phyloP scores from a whole-genome alignment of 2,113 vertebrate genomes.

The Oncorhynchus gorbuscha region DNA sequence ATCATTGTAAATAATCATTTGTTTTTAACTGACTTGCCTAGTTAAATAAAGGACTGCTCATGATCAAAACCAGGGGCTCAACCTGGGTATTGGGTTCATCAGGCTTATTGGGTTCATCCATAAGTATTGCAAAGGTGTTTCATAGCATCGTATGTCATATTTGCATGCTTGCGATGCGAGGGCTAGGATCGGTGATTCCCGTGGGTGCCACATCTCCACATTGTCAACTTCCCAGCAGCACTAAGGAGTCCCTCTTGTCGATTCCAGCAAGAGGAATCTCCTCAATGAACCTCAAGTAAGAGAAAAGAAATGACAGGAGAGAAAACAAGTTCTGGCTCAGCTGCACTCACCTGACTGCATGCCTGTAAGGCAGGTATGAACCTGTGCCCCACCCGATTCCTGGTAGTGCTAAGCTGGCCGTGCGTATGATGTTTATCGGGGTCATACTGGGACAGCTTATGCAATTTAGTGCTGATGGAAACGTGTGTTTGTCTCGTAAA shows the following conservation, averaged over 20 bases:
- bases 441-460: slow-evolving; percentile 33
- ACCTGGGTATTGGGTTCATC: background rate
- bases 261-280: background rate
- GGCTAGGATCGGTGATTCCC: background rate
- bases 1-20: too few species aligned
- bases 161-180: background rate
- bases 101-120: too few species aligned
- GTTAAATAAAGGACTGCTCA: slow-evolving; percentile 6
- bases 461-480: slow-evolving; percentile 42
- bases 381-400: slow-evolving; percentile 44
- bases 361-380: slow-evolving; percentile 59
- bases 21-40: too few species aligned
- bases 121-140: background rate
- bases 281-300: too few species aligned
- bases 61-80: slow-evolving; percentile 13
- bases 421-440: slow-evolving; percentile 30
- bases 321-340: background rate
- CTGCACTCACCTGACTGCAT: slow-evolving; percentile 37
- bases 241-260: slow-evolving; percentile 32
- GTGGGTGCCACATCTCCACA: background rate
- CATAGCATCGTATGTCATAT: background rate
- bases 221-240: too few species aligned
- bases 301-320: background rate
- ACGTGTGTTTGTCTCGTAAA: background rate
- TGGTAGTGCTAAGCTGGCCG: slow-evolving; percentile 48